Conservation (phyloP, 2,113 vertebrate genomes). For the Ctenodactylus gundi region DNA sequence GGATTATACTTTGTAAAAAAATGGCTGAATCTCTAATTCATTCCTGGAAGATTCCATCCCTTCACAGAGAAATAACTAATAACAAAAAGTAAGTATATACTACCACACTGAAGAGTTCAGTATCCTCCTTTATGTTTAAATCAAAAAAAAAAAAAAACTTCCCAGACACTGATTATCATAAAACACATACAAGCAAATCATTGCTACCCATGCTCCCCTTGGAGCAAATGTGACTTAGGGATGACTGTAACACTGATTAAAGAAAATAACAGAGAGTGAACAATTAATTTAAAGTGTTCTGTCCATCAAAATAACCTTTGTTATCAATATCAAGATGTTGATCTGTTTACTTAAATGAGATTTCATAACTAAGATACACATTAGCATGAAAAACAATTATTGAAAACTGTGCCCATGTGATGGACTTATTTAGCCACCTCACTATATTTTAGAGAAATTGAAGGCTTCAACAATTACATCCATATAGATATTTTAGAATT, state of each 20-base stretch:
- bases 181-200: slow-evolving; percentile 44
- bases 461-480: slow-evolving; percentile 6
- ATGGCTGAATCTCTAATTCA: not conserved
- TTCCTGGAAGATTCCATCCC: not conserved
- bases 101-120: not conserved
- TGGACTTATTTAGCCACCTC: not conserved
- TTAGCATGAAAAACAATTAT: not conserved
- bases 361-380: not conserved
- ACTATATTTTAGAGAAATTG: not conserved
- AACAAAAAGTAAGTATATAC: not conserved
- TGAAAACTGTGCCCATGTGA: not conserved
- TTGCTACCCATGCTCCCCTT: slow-evolving; percentile 53
- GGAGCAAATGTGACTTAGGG: slow-evolving; percentile 66
- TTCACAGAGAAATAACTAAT: not conserved
- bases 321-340: slow-evolving; percentile 37
- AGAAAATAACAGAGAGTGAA: slow-evolving; percentile 57
- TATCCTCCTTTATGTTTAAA: slow-evolving; percentile 9
- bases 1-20: not conserved
- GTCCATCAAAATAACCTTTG: slow-evolving; percentile 60
- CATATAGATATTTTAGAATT: not conserved
- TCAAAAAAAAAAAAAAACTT: not conserved
- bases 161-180: slow-evolving; percentile 30
- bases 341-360: not conserved
- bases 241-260: slow-evolving; percentile 45
- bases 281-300: slow-evolving; percentile 65